Base-by-base conservation (phyloP, 2,113 vertebrate species). In the Saimiri boliviensis region DNA sequence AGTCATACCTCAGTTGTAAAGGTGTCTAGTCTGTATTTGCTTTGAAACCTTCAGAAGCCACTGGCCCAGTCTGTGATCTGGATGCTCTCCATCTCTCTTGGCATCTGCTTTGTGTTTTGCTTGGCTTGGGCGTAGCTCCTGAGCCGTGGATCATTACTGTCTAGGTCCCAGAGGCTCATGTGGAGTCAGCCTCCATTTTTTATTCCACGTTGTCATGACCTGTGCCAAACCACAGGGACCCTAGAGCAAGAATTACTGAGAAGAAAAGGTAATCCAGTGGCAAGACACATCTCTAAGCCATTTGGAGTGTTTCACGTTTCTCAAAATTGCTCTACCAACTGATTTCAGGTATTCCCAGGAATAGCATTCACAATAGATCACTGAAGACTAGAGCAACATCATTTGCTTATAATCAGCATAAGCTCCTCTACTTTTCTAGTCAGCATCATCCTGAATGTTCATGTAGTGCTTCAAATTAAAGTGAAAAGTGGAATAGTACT, bases 151-250 rank as follows among this genome's bases (percentile, higher is more conserved):
- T 93, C 81, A 3, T 66, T 76, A 45, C 40, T 54, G 84, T 12
- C 93, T 45, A 56, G 27, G 8, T 47, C 54, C 25, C 60, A 40
- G 68, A 89, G 80, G 60, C 85, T 89, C 91, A 3, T 35, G 47
- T 27, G 58, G 45, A 63, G 49, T 37, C 54, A 2, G 9, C 87
- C 66, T 86, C n/a, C 37, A 20, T 71, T 63, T 90, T 52, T 66
- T 37, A 12, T 58, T 88, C 91, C 86, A 47, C 45, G 40, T 91
- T 79, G 76, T 32, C 86, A 23, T 63, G 80, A 37, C 16, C 23
- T 45, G 9, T 20, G 89, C 93, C 97, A 97, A 93, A 91, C 93
- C 97, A 49, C 95, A 91, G 95, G 42, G 54, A 83, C 60, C 86
- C 86, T 80, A 30, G 8, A 92, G 91, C 56, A 45, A 86, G 86